Evolutionary conservation across 2,888 invertebrate species (phyloP), one percentile per base, ranked within the genome.

Genomic region (Brenthis ino): DNA sequence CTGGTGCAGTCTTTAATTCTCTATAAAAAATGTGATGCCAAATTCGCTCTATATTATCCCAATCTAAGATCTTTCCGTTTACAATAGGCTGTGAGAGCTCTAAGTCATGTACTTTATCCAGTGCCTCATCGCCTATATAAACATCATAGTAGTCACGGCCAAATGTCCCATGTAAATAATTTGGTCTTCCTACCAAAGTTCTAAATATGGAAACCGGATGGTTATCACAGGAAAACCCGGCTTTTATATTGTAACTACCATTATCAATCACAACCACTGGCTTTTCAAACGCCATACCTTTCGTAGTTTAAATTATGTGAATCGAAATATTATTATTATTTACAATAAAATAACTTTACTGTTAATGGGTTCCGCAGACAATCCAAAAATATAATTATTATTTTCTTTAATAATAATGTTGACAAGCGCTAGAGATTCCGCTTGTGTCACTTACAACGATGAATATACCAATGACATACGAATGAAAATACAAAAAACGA

Each of bases 11-110:
- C 70, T 85, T 91, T 57, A 92, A 76, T 72, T 91, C 91, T 20
- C 76, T 82, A 47, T 91, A 92, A 67, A 85, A 85, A 6, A 85
- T 73, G 65, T 91, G 85, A 65, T 91, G 89, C 86, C 91, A 88
- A 33, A 91, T 77, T 43, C 91, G 78, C 75, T 92, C 91, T 84
- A 91, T 89, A 57, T 92, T 83, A 65, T 92, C 89, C 92, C 92
- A 92, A 53, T 91, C 84, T 0, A 81, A 81, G 8, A 91, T 87
- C 13, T 74, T 77, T 0, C 92, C 91, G 0, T 77, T 77, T 4
- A 74, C 75, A 0, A 92, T 80, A 0, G 91, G 91, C 3, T 73
- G 74, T 66, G 57, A 77, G 1, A 90, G 57, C 5, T 88, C 86
- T 37, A 85, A 70, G 2, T 86, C 87, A 8, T 82, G 77, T 0